These are phyloP conservation scores for Dynastes hyllus DNA, from an alignment of 2,888 invertebrate species.

Conservation along the genomic window DNA sequence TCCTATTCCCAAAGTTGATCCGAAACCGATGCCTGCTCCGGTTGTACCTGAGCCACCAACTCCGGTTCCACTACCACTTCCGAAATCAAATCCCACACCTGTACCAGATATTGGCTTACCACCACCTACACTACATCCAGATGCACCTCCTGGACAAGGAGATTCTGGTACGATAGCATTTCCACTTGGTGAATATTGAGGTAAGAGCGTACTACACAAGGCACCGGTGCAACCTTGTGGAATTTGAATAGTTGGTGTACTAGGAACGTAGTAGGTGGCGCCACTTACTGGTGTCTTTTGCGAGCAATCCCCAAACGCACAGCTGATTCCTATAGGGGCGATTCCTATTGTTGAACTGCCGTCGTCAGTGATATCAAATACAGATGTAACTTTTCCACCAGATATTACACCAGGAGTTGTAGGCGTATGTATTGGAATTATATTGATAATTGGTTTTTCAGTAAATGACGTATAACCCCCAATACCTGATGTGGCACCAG, in stretches of 20 bases:
- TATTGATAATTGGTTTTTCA: slow-evolving; percentile 39
- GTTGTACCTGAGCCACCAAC: too few relatives aligned
- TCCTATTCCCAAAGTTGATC: too few relatives aligned
- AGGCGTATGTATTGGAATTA: slow-evolving; percentile 9
- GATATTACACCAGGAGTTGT: slow-evolving; percentile 9
- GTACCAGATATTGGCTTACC: not conserved
- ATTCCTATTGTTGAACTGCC: not conserved
- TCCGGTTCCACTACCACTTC: not conserved
- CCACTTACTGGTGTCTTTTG: not conserved
- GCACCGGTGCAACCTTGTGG: slow-evolving; percentile 10
- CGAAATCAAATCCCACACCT: not conserved
- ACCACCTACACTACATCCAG: not conserved
- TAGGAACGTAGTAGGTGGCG: slow-evolving; percentile 16
- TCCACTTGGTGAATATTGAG: not conserved
- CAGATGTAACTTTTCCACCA: not conserved
- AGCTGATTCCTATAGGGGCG: not conserved
- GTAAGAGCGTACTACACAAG: slow-evolving; percentile 4
- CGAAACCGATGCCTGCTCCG: too few relatives aligned
- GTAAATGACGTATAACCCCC: slow-evolving; percentile 16
- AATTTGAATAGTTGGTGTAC: slow-evolving; percentile 41
- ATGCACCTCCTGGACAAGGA: not conserved
- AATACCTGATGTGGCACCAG: slow-evolving; percentile 21
- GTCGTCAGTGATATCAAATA: not conserved
- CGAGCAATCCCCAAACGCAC: slow-evolving; percentile 16
- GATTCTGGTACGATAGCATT: not conserved